phyloP scores from a whole-genome alignment of 2,113 vertebrate species.

The Asarcornis scutulata region DNA sequence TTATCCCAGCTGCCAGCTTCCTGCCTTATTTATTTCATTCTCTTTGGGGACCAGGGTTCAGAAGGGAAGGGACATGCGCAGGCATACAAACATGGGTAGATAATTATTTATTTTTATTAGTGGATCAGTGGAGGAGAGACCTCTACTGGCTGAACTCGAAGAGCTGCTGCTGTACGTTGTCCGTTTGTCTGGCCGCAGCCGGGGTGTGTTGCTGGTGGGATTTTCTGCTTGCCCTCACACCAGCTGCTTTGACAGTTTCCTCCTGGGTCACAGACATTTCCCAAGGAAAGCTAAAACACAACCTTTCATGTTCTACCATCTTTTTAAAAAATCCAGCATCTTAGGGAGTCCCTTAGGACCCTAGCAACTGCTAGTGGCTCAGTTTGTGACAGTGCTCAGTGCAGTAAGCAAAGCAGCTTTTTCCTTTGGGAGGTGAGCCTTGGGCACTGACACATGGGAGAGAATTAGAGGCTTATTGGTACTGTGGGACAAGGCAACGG shows the following conservation, averaged over 20 bases:
- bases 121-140: conserved; percentile 72
- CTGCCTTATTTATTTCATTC: neutral
- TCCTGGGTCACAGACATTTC: neutral
- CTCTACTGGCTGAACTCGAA: conserved; percentile 69
- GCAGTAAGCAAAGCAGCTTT: neutral
- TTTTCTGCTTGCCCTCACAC: neutral
- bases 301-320: neutral
- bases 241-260: neutral
- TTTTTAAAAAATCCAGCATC: neutral
- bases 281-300: neutral
- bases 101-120: conserved; percentile 29
- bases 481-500: neutral
- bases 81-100: neutral
- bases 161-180: neutral
- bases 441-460: neutral
- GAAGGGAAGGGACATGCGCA: neutral
- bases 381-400: neutral
- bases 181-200: accelerated
- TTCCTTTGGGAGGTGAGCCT: neutral
- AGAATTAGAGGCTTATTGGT: neutral
- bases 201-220: accelerated
- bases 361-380: neutral
- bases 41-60: neutral
- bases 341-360: neutral
- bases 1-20: neutral